A percentile compares a stretch with the other conserved stretches of the same genome.
Conservation (phyloP, 1,140 invertebrate species). For the Brachionus angularis region DNA sequence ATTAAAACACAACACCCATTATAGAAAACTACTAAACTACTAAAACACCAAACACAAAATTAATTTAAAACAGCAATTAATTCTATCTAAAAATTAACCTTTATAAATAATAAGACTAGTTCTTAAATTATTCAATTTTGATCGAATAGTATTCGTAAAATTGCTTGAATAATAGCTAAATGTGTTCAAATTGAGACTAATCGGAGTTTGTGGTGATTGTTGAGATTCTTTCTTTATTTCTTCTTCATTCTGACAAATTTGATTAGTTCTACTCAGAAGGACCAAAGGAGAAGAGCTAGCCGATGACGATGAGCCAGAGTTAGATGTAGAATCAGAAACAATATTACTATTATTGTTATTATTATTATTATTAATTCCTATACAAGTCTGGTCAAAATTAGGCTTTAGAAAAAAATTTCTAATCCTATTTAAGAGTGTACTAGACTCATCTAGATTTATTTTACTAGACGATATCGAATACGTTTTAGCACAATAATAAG, state of each 20-base stretch:
- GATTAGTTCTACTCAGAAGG: constrained; percentile 4
- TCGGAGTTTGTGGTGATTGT: not conserved
- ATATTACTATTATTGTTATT: too few species aligned
- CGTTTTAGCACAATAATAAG: too few species aligned
- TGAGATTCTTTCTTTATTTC: too few species aligned
- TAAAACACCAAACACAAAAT: constrained; percentile 22
- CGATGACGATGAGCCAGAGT: too few species aligned
- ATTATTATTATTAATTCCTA: too few species aligned
- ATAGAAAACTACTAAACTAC: not conserved
- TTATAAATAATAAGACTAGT: constrained; percentile 30
- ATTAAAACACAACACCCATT: constrained; percentile 11
- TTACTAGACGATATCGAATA: too few species aligned
- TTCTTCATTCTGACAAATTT: not conserved
- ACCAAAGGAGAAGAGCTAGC: constrained; percentile 9
- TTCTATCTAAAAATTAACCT: constrained; percentile 21
- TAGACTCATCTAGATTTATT: constrained; percentile 35
- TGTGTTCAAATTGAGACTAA: too few species aligned
- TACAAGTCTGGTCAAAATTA: too few species aligned
- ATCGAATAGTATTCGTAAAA: not conserved
- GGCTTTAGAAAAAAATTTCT: constrained; percentile 19
- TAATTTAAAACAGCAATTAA: too few species aligned
- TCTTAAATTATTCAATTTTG: not conserved
- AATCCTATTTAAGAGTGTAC: constrained; percentile 5
- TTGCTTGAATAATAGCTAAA: too few species aligned
- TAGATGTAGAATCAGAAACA: too few species aligned